Evolutionary conservation across 1,140 invertebrate species (phyloP).

Genomic region (Drosophila murphyi): DNA sequence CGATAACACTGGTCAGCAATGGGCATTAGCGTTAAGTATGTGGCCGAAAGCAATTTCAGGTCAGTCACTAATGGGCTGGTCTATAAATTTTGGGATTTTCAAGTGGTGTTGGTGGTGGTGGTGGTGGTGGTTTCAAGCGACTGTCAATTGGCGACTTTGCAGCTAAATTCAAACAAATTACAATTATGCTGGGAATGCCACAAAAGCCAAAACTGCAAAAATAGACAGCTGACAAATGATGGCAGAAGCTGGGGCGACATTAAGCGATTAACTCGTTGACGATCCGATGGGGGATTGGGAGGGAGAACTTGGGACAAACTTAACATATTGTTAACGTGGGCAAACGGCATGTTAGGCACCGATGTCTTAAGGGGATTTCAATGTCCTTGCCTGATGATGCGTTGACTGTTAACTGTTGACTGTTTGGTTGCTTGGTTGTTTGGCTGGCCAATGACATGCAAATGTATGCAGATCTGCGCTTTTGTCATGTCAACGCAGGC

Average conservation of each 20-base stretch:
- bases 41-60: conserved; percentile 68
- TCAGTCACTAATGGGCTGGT: conserved; percentile 54
- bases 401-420: conserved; percentile 46
- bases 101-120: conserved; percentile 26
- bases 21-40: conserved; percentile 62
- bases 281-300: conserved; percentile 7
- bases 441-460: conserved; percentile 74
- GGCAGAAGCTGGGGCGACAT: conserved; percentile 50
- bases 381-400: conserved; percentile 80
- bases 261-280: conserved; percentile 80
- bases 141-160: conserved; percentile 58
- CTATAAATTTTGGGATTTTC: conserved; percentile 67
- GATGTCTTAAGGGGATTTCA: conserved; percentile 77
- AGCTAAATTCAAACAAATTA: conserved; percentile 73
- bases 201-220: conserved; percentile 17
- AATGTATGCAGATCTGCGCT: conserved; percentile 84
- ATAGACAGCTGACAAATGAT: conserved; percentile 78
- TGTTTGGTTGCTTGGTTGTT: conserved; percentile 4
- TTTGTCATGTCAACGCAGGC: conserved; percentile 84
- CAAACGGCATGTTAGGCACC: conserved; percentile 59
- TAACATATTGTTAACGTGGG: conserved; percentile 82
- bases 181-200: conserved; percentile 60
- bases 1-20: conserved; percentile 57
- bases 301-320: conserved; percentile 45
- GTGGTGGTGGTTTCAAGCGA: conserved; percentile 1